Base-by-base conservation (phyloP, 2,113 vertebrate genomes). In the Apeltes quadracus region DNA sequence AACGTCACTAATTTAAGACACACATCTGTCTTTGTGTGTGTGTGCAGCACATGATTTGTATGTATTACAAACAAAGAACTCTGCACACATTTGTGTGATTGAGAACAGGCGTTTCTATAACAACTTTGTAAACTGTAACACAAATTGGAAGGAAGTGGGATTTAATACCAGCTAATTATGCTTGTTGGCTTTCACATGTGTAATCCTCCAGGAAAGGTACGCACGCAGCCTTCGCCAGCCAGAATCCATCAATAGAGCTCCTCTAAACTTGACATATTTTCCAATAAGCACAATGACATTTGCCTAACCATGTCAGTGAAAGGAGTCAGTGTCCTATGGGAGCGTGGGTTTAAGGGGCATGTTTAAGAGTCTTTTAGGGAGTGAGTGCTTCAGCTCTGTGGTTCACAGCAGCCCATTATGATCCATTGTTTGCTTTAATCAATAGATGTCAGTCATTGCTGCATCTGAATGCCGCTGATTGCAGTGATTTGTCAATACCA, bases 1-100 rank as follows among this genome's bases (percentile, higher is more conserved):
- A 88, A 93, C 91, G 91, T 93, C 92, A 85, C 89, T 81, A 91
- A 94, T 91, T 94, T 91, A 95, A 94, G 83, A 89, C 87, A 87
- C 87, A 84, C 81, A 89, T 90, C 81, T 86, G 79, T 87, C 87
- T 91, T 85, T 76, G 63, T 85, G 68, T 4, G 61, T 78, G 63
- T 54, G 76, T 70, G 76, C 58, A 48, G 59, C 78, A 79, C 72
- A 84, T 79, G 79, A 87, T 78, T 68, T 61, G 75, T 63, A 50
- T 41, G 63, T 72, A 75, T 64, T 72, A 55, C 57, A 75, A 77
- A 81, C 61, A 79, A 57, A 51, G 22, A 59, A n/a, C 43, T 77
- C 23, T 51, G 54, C 75, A 61, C 51, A 57, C 32, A 67, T 43
- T 27, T 54, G 38, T 23, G 14, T 23, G 38, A 69, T 44, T 22